Evolutionary conservation across 2,113 vertebrate species (phyloP).

Genomic region (Sceloporus undulatus): DNA sequence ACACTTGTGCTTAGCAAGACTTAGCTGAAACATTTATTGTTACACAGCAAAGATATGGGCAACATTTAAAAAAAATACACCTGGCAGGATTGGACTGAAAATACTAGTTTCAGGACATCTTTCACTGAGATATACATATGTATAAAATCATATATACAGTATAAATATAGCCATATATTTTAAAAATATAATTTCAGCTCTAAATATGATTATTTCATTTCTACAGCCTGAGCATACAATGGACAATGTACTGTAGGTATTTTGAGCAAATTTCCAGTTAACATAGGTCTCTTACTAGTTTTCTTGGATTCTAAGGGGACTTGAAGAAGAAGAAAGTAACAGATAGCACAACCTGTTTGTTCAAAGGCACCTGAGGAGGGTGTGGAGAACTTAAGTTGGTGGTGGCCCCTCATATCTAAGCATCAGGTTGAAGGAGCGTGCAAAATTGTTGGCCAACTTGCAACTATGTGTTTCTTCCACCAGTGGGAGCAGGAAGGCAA

Average conservation of each 20-base stretch:
- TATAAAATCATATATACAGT: slow-evolving; percentile 52
- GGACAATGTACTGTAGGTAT: slow-evolving; percentile 12
- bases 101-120: slow-evolving; percentile 8
- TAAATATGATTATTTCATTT: slow-evolving; percentile 38
- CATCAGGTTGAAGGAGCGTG: slow-evolving; percentile 91
- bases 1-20: neutral
- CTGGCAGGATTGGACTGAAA: slow-evolving; percentile 27
- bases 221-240: slow-evolving; percentile 32
- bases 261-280: slow-evolving; percentile 30
- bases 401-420: slow-evolving; percentile 89
- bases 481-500: slow-evolving; percentile 88
- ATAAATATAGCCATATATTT: slow-evolving; percentile 62
- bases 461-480: slow-evolving; percentile 86
- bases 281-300: neutral
- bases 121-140: neutral
- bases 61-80: slow-evolving; percentile 20
- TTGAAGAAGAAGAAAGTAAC: slow-evolving; percentile 32
- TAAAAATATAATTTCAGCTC: slow-evolving; percentile 66
- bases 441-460: slow-evolving; percentile 91
- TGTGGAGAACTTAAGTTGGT: slow-evolving; percentile 79
- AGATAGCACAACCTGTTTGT: slow-evolving; percentile 30
- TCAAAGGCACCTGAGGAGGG: accelerated
- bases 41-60: slow-evolving; percentile 32
- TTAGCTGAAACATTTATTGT: slow-evolving; percentile 41
- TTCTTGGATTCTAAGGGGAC: slow-evolving; percentile 25